Evolutionary conservation across 2,797 vertebrate genomes (phyloP), one percentile per base, ranked within the genome.

Genomic region (Antennarius maculatus): DNA sequence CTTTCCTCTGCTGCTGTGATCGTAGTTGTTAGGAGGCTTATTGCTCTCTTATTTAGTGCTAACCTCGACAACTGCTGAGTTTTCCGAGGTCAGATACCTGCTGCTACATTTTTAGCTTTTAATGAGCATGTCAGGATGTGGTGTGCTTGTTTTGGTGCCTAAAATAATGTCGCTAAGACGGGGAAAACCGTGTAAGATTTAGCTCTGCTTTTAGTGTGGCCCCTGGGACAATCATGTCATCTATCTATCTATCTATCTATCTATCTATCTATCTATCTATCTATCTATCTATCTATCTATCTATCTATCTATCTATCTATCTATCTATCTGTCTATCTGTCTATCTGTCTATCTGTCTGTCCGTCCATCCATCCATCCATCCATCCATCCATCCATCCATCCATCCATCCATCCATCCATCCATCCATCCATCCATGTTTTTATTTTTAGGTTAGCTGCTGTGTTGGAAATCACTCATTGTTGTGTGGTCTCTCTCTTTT

Each of bases 401-500:
- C 48, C 49, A 57, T 47, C 18, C 39, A 4, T 3, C 7, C 16
- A 46, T 41, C 39, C 7, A 12, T 41, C 39, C 13, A 13, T 41
- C 39, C 3, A 13, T 43, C 42, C 11, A 6, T 43, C 42, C 4
- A 5, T 43, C 42, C 13, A 43, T 43, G 75, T 69, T 78, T 77
- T 71, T 13, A 56, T 61, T 78, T 63, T 82, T 71, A 49, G 76
- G 75, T 82, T 75, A 82, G 80, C 71, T 43, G 49, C 77, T 80
- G 68, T 77, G 87, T 86, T 89, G 70, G 77, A 87, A 87, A 88
- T 85, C 67, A 61, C 37, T 83, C 75, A 84, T 88, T 91, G 83
- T 88, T 90, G 87, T 89, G 89, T 90, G 89, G 89, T 89, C 87
- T 80, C 61, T 55, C 65, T 55, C 65, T 77, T 74, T 72, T 68